Conservation (phyloP, 2,113 vertebrate genomes). For the Plestiodon gilberti region DNA sequence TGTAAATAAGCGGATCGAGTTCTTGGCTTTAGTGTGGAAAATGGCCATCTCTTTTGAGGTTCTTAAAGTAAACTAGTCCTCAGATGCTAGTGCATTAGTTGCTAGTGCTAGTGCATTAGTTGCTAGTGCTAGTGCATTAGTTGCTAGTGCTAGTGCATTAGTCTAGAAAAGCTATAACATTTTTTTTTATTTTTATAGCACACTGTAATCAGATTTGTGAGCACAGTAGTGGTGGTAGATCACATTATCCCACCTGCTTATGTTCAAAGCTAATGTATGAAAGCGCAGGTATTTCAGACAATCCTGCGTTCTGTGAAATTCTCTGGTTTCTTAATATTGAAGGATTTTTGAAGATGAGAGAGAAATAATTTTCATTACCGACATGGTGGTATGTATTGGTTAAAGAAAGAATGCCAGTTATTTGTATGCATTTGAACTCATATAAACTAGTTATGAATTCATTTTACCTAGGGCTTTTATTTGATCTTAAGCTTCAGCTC, state of each 20-base stretch:
- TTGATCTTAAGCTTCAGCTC: slow-evolving; percentile 63
- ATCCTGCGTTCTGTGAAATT: slow-evolving; percentile 54
- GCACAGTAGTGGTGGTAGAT: slow-evolving; percentile 34
- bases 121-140: not conserved
- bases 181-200: slow-evolving; percentile 26
- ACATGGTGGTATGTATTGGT: slow-evolving; percentile 48
- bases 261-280: slow-evolving; percentile 50
- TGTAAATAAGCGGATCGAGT: no score
- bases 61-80: not conserved
- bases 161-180: slow-evolving; percentile 7
- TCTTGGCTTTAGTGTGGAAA: not conserved
- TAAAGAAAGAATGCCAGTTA: slow-evolving; percentile 55
- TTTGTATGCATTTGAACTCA: slow-evolving; percentile 50
- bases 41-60: not conserved
- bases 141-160: not conserved
- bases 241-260: slow-evolving; percentile 33
- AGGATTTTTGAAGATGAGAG: slow-evolving; percentile 61
- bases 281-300: slow-evolving; percentile 55
- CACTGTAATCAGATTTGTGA: slow-evolving; percentile 36
- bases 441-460: slow-evolving; percentile 61
- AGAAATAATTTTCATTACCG: slow-evolving; percentile 66
- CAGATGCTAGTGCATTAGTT: not conserved
- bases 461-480: slow-evolving; percentile 53
- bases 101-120: not conserved
- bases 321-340: slow-evolving; percentile 63